Evolutionary conservation across 2,797 vertebrate genomes (phyloP).

Genomic region (Eremophila alpestris): DNA sequence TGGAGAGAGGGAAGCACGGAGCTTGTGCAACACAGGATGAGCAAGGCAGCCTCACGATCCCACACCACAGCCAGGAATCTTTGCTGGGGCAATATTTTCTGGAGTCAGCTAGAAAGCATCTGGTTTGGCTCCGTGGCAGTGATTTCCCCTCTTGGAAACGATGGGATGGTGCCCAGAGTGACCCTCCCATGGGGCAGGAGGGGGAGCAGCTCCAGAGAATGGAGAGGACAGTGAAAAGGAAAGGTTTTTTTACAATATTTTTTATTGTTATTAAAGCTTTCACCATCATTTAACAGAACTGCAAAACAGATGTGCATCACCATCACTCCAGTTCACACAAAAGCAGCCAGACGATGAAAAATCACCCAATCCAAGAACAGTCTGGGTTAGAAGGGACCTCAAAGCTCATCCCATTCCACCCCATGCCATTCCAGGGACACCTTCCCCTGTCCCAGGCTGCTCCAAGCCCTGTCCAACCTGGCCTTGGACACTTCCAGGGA

Average conservation of each 20-base stretch:
- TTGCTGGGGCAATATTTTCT: neutral
- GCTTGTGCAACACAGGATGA: accelerated
- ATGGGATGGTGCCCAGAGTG: neutral
- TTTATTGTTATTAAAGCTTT: neutral
- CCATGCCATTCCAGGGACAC: neutral
- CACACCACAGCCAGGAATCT: neutral
- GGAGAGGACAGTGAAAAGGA: neutral
- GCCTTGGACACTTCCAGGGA: accelerated
- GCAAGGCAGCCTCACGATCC: neutral
- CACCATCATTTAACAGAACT: neutral
- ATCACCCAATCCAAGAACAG: neutral
- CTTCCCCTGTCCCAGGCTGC: accelerated
- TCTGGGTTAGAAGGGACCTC: neutral
- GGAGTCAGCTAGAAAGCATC: neutral
- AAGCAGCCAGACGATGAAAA: neutral
- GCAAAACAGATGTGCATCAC: neutral
- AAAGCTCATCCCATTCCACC: neutral
- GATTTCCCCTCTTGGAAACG: neutral
- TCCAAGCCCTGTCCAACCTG: neutral
- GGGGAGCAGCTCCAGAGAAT: neutral
- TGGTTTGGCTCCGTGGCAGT: neutral
- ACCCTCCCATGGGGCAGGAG: neutral
- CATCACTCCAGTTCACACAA: neutral
- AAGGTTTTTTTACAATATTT: neutral
- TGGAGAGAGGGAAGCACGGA: accelerated